phyloP scores from a whole-genome alignment of 1,140 invertebrate genomes.

The Copidosoma floridanum region DNA sequence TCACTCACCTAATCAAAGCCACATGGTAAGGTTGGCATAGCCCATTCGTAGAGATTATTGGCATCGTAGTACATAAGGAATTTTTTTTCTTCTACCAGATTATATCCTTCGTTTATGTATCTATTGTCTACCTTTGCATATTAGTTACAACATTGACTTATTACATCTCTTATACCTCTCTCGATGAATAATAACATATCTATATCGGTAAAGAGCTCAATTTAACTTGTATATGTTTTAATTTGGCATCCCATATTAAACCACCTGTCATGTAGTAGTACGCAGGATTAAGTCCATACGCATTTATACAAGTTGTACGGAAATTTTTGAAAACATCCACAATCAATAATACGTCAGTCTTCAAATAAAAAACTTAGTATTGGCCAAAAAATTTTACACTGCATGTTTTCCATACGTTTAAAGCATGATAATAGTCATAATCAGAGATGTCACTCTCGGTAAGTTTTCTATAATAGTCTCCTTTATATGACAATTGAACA shows the following conservation, averaged over 20 bases:
- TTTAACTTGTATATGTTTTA: conserved; percentile 46
- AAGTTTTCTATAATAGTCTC: conserved; percentile 45
- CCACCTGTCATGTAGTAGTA: conserved; percentile 14
- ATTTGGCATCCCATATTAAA: conserved; percentile 49
- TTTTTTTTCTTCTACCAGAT: conserved; percentile 17
- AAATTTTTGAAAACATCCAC: conserved; percentile 52
- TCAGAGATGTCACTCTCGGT: conserved; percentile 34
- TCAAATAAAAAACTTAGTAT: conserved; percentile 52
- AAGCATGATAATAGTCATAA: conserved; percentile 44
- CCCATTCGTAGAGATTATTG: conserved; percentile 15
- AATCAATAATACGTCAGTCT: conserved; percentile 49
- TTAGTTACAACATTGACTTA: conserved; percentile 43
- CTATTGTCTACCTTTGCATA: conserved; percentile 54
- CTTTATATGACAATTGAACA: conserved; percentile 39
- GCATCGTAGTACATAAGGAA: conserved; percentile 55
- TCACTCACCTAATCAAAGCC: conserved; percentile 52
- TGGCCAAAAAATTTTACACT: conserved; percentile 33
- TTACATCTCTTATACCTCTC: conserved; percentile 43
- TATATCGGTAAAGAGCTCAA: conserved; percentile 51
- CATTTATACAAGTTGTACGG: conserved; percentile 30
- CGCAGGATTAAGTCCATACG: conserved; percentile 42
- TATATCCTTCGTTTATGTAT: conserved; percentile 37
- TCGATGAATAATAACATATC: conserved; percentile 40
- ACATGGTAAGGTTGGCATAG: conserved; percentile 53
- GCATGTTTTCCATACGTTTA: conserved; percentile 49